Evolutionary conservation across 2,888 invertebrate species (phyloP), one percentile per base, ranked within the genome.

Genomic region (Scotopteryx bipunctaria): DNA sequence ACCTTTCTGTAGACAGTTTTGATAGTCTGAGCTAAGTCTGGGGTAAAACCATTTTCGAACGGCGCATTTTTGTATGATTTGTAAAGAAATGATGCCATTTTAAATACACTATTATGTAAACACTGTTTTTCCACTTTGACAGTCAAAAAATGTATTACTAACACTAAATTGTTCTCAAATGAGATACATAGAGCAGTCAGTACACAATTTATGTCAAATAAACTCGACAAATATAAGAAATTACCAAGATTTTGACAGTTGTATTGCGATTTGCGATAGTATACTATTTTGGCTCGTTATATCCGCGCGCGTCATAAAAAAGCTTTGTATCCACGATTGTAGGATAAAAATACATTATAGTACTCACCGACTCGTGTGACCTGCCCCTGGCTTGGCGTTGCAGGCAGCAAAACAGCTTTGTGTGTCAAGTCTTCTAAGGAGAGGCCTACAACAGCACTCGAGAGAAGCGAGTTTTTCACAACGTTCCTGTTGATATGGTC

Each of bases 361-460:
- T 73, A 85, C 88, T 83, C 71, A 88, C 89, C 89, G 81, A 78
- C 79, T 73, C 77, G 72, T 69, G 76, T 70, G 72, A 76, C 76
- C 75, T 78, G 68, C 66, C 75, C 85, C 76, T 83, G 83, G 71
- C 71, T 77, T 54, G 78, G 81, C 54, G 81, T 74, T 64, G 94
- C 94, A 67, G 95, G 95, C 73, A 95, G 86, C 69, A 95, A 83
- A 55, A 95, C 85, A 50, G 94, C 93, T 82, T 94, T 93, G 75
- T 94, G 93, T 61, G 93, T 91, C 85, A 94, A 93, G 82, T 94
- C 94, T 66, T 95, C 95, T 46, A 94, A 91, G 8, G 94, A 93
- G 63, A 93, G 92, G 44, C 94, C 94, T 62, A 93, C 93, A 58
- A 95, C 94, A 53, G 95, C 94, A 45, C 93, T 94, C 65, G 93